Evolutionary conservation across 1,140 invertebrate genomes (phyloP).

Genomic region (Drosophila bipectinata): DNA sequence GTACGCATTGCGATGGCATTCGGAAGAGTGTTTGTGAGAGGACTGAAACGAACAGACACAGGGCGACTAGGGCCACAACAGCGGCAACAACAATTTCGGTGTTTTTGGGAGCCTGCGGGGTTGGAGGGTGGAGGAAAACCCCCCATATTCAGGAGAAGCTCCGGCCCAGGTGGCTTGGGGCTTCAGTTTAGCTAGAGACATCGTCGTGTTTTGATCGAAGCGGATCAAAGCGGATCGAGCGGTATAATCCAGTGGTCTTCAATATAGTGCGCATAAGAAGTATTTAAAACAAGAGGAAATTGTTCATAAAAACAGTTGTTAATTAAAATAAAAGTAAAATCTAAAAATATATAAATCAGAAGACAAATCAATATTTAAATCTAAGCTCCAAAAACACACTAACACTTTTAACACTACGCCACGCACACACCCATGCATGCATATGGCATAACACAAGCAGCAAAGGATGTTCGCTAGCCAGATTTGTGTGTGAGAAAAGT

Average conservation of each 20-base stretch:
- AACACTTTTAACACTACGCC: constrained; percentile 1
- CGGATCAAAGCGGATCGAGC: constrained; percentile 47
- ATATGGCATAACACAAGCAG: constrained; percentile 42
- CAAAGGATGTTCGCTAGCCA: constrained; percentile 30
- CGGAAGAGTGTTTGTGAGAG: constrained; percentile 12
- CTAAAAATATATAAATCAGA: constrained; percentile 27
- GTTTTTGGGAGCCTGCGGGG: neutral
- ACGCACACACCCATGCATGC: constrained; percentile 29
- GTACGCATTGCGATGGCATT: constrained; percentile 73
- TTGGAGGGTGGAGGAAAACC: neutral
- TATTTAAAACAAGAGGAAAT: constrained; percentile 20
- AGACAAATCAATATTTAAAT: constrained; percentile 34
- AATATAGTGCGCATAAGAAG: constrained; percentile 35
- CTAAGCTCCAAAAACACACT: constrained; percentile 12
- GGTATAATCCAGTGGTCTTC: constrained; percentile 38
- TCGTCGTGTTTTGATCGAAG: constrained; percentile 70
- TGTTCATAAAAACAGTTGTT: constrained; percentile 2
- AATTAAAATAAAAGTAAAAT: constrained; percentile 19
- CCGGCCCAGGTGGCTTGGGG: constrained; percentile 1
- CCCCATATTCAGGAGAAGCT: neutral
- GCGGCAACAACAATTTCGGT: neutral
- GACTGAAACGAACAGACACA: neutral
- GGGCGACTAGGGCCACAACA: neutral
- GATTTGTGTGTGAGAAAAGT: constrained; percentile 39
- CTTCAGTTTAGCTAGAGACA: constrained; percentile 79